phyloP scores from a whole-genome alignment of 1,140 invertebrate genomes.

The Danaus plexippus region DNA sequence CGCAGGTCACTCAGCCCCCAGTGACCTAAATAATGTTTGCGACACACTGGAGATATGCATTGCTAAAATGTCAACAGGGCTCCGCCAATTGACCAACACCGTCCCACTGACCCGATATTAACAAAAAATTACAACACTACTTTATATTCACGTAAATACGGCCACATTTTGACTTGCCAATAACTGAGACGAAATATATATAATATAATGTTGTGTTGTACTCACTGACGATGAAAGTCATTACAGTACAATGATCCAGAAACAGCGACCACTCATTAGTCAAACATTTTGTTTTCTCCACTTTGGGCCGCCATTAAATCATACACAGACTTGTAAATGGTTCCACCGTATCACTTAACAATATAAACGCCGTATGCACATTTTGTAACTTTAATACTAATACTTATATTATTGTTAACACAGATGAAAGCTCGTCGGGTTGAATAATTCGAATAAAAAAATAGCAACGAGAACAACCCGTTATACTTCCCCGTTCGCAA shows the following conservation, averaged over 20 bases:
- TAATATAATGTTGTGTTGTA: slow-evolving; percentile 2
- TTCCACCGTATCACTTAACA: slow-evolving; percentile 29
- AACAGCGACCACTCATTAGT: slow-evolving; percentile 34
- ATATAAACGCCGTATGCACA: slow-evolving; percentile 16
- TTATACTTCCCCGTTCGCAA: slow-evolving; percentile 42
- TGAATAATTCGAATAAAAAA: slow-evolving; percentile 33
- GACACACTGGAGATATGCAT: slow-evolving; percentile 33
- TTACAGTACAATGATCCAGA: slow-evolving; percentile 39
- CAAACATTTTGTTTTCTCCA: slow-evolving; percentile 42
- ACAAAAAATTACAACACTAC: slow-evolving; percentile 13
- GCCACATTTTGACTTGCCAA: background rate
- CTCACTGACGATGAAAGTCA: slow-evolving; percentile 43
- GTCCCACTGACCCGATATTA: slow-evolving; percentile 26
- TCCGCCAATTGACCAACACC: slow-evolving; percentile 38
- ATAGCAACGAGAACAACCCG: slow-evolving; percentile 41
- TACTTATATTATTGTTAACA: slow-evolving; percentile 32
- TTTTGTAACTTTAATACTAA: slow-evolving; percentile 19
- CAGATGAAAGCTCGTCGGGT: slow-evolving; percentile 39
- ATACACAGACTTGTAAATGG: slow-evolving; percentile 40
- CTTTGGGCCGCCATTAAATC: slow-evolving; percentile 48
- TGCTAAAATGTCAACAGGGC: slow-evolving; percentile 54
- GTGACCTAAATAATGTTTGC: slow-evolving; percentile 56
- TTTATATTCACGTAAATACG: background rate
- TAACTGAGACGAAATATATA: background rate
- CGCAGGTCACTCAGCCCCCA: slow-evolving; percentile 35